Evolutionary conservation across 2,888 invertebrate genomes (phyloP).

Genomic region (Quadroppia sp.): DNA sequence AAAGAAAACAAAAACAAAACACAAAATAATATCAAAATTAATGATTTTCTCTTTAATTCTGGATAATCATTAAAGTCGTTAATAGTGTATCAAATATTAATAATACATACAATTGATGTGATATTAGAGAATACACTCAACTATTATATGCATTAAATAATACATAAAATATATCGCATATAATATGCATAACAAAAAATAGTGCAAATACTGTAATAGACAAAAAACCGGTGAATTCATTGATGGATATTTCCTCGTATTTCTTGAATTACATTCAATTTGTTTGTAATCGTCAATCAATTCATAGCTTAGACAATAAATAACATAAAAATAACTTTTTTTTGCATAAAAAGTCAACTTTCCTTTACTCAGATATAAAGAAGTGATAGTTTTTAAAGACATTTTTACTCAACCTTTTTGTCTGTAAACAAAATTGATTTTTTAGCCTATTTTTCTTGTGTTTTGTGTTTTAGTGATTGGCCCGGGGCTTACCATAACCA

Average conservation of each 20-base stretch:
- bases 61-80: slow-evolving; percentile 6
- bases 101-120: slow-evolving; percentile 21
- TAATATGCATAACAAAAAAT: background rate
- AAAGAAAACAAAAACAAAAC: background rate
- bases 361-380: background rate
- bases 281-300: slow-evolving; percentile 31
- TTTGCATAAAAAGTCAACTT: background rate
- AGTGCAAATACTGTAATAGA: background rate
- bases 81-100: slow-evolving; percentile 22
- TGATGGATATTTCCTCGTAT: slow-evolving; percentile 31
- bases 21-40: no score
- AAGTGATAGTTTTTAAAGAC: background rate
- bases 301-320: background rate
- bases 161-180: background rate
- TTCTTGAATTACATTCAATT: slow-evolving; percentile 1
- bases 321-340: background rate
- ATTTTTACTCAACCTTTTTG: background rate
- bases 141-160: background rate
- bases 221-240: background rate
- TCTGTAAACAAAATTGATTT: background rate
- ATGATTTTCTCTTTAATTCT: slow-evolving; percentile 5
- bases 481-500: slow-evolving; percentile 7
- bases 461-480: slow-evolving; percentile 2
- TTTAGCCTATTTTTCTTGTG: background rate
- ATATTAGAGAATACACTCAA: background rate